phyloP scores from a whole-genome alignment of 2,888 invertebrate genomes.

The Quadroppia sp. region DNA sequence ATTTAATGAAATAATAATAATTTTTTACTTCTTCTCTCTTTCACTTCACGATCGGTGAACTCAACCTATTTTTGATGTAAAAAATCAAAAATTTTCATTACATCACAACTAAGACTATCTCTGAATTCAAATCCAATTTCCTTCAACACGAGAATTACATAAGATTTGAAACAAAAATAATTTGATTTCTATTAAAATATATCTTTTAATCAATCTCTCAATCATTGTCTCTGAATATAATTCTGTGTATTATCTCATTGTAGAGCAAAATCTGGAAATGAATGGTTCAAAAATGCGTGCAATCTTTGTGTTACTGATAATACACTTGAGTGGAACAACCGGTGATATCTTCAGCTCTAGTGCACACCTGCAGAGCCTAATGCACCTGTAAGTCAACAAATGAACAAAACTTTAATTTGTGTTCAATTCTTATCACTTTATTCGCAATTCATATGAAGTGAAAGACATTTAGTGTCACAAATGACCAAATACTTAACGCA shows the following conservation, averaged over 20 bases:
- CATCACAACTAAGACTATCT: not conserved
- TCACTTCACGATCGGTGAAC: constrained; percentile 33
- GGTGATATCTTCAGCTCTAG: constrained; percentile 51
- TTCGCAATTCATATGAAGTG: constrained; percentile 41
- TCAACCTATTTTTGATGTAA: constrained; percentile 27
- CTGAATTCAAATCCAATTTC: not conserved
- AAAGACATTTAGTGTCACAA: constrained; percentile 50
- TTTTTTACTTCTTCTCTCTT: constrained; percentile 10
- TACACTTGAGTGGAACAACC: constrained; percentile 1
- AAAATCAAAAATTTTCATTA: constrained; percentile 6
- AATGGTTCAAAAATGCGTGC: constrained; percentile 8
- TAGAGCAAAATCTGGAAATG: not conserved
- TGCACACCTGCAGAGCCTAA: constrained; percentile 50
- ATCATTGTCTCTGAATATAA: not conserved
- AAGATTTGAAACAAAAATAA: not conserved
- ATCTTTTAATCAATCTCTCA: not conserved
- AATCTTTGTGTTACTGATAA: constrained; percentile 1
- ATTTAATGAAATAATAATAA: not conserved
- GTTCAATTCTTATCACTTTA: not conserved
- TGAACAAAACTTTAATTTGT: not conserved
- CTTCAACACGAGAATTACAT: not conserved
- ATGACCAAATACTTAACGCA: constrained; percentile 50
- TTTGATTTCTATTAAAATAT: not conserved
- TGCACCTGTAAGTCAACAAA: constrained; percentile 44
- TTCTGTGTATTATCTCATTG: not conserved